phyloP scores from a whole-genome alignment of 2,888 invertebrate species.

The Eupithecia dodoneata region DNA sequence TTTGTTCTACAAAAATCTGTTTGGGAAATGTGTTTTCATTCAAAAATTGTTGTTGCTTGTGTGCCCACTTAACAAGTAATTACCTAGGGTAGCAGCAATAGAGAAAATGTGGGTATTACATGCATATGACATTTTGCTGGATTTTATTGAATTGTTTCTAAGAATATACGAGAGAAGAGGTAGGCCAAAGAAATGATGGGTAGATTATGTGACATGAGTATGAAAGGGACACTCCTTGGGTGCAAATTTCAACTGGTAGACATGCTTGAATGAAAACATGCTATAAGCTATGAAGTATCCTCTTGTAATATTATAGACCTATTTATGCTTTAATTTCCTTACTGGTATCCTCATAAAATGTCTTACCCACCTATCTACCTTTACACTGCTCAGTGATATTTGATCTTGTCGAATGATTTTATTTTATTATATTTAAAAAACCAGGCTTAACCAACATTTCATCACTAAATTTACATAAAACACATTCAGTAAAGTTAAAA shows the following conservation, averaged over 20 bases:
- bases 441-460: neutral
- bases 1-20: neutral
- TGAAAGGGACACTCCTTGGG: neutral
- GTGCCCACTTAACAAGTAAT: neutral
- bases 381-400: neutral
- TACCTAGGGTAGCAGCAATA: no score
- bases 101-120: no score
- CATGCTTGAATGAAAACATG: neutral
- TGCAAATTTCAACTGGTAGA: neutral
- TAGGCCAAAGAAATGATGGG: neutral
- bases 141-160: no score
- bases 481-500: neutral
- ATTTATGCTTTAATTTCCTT: neutral
- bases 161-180: neutral
- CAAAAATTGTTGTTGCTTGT: neutral
- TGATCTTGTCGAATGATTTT: neutral
- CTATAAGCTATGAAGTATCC: neutral
- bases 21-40: no score
- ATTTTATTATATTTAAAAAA: neutral
- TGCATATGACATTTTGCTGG: no score
- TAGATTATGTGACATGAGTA: neutral
- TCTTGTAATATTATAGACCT: no score
- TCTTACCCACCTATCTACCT: neutral
- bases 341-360: neutral
- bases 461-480: neutral